A percentile compares a stretch with the other conserved stretches of the same genome.
Evolutionary conservation across 2,888 invertebrate species (phyloP).

Genomic region (Plagodis dolabraria): DNA sequence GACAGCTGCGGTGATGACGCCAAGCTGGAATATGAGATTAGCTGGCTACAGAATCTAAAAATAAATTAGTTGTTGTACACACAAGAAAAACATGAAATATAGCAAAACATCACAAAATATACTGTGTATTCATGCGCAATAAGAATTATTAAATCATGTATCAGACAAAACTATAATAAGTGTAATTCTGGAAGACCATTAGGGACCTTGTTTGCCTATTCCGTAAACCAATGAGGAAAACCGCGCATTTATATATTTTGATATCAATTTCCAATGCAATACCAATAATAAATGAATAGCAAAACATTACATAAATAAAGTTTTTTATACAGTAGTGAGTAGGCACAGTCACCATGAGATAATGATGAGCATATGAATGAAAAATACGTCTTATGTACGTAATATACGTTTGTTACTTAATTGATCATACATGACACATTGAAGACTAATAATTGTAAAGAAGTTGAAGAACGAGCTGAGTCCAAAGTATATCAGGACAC

Average conservation of each 20-base stretch:
- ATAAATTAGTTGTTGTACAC: constrained; percentile 6
- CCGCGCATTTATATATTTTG: constrained; percentile 21
- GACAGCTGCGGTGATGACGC: constrained; percentile 10
- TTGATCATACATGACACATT: no score
- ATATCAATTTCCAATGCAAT: constrained; percentile 20
- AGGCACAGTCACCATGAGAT: not conserved
- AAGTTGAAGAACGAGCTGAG: no score
- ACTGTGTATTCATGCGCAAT: constrained; percentile 11
- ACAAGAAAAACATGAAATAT: constrained; percentile 7
- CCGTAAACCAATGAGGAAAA: constrained; percentile 30
- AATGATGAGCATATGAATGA: constrained; percentile 22
- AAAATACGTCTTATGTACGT: constrained; percentile 11
- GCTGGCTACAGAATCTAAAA: constrained; percentile 22
- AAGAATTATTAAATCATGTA: constrained; percentile 18
- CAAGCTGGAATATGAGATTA: constrained; percentile 14
- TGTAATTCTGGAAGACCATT: constrained; percentile 16
- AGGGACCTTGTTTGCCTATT: constrained; percentile 14
- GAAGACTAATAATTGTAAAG: no score
- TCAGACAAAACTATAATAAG: constrained; percentile 2
- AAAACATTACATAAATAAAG: constrained; percentile 5
- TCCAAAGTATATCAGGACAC: no score
- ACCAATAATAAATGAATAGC: constrained; percentile 11
- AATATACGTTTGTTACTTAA: not conserved
- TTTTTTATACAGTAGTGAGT: not conserved
- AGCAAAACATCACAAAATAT: constrained; percentile 7